A percentile compares a stretch with the other conserved stretches of the same genome.
Evolutionary conservation across 1,140 invertebrate genomes (phyloP).

Genomic region (Glomeris maerens): DNA sequence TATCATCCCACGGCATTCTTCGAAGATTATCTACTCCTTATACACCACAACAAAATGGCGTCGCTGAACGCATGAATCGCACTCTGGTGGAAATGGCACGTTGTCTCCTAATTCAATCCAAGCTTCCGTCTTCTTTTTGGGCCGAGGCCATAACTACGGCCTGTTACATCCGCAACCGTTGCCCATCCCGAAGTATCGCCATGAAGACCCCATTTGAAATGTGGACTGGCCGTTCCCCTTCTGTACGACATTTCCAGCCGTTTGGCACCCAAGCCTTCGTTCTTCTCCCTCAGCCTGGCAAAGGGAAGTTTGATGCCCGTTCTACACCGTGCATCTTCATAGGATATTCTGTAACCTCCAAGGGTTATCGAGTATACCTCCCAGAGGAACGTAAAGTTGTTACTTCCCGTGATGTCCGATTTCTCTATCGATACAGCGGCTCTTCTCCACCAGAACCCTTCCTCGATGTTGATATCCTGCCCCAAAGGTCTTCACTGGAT

Average conservation of each 20-base stretch:
- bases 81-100: constrained; percentile 10
- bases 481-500: too few species aligned
- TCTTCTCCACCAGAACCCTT: too few species aligned
- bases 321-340: not conserved
- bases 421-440: not conserved
- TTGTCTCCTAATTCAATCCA: not conserved
- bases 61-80: constrained; percentile 9
- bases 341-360: not conserved
- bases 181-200: not conserved
- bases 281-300: not conserved
- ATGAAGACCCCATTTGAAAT: not conserved
- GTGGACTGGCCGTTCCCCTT: not conserved
- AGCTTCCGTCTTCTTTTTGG: constrained; percentile 2
- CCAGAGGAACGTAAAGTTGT: not conserved
- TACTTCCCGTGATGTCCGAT: not conserved
- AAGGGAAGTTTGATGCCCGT: not conserved
- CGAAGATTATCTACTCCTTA: not conserved
- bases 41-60: constrained; percentile 12
- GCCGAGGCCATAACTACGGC: not conserved
- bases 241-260: not conserved
- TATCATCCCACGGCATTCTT: not conserved
- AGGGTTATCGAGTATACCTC: not conserved
- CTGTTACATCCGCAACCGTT: not conserved
- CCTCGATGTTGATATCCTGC: too few species aligned
- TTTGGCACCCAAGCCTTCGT: not conserved